A percentile compares a stretch with the other conserved stretches of the same genome.
Conservation (phyloP, 2,888 invertebrate species). For the Halictus ligatus region DNA sequence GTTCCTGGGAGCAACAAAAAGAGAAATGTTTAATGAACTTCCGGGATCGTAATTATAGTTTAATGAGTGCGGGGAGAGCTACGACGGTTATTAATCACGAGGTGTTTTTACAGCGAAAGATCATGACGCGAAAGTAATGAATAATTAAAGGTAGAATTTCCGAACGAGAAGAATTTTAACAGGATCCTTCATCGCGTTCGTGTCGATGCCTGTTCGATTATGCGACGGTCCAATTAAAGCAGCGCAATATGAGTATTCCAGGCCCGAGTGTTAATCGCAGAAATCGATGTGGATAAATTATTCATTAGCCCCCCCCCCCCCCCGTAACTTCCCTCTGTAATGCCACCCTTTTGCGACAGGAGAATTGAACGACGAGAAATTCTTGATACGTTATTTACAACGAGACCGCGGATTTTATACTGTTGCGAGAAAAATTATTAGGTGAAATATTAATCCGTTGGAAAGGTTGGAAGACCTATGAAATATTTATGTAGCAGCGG, state of each 20-base stretch:
- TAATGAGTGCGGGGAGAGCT: slow-evolving; percentile 6
- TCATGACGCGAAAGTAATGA: slow-evolving; percentile 18
- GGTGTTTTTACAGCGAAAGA: neutral
- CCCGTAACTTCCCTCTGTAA: neutral
- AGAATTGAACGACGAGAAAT: neutral
- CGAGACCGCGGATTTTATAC: neutral
- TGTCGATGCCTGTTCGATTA: slow-evolving; percentile 28
- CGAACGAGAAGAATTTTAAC: slow-evolving; percentile 30
- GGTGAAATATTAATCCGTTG: neutral
- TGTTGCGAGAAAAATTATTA: neutral
- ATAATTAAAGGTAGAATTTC: slow-evolving; percentile 34
- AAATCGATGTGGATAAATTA: slow-evolving; percentile 12
- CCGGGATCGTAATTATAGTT: slow-evolving; percentile 19
- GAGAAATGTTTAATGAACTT: neutral
- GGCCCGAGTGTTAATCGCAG: slow-evolving; percentile 26
- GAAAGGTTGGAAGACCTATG: neutral
- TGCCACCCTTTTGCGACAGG: neutral
- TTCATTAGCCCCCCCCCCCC: slow-evolving; percentile 24
- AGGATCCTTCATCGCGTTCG: slow-evolving; percentile 6
- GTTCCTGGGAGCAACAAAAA: neutral
- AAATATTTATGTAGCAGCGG: neutral
- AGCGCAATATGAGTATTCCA: slow-evolving; percentile 9
- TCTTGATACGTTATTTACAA: neutral
- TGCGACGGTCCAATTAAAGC: slow-evolving; percentile 43
- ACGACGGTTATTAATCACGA: slow-evolving; percentile 36